These are phyloP conservation scores for Hesperia comma DNA, from an alignment of 2,888 invertebrate genomes.

Conservation along the genomic window DNA sequence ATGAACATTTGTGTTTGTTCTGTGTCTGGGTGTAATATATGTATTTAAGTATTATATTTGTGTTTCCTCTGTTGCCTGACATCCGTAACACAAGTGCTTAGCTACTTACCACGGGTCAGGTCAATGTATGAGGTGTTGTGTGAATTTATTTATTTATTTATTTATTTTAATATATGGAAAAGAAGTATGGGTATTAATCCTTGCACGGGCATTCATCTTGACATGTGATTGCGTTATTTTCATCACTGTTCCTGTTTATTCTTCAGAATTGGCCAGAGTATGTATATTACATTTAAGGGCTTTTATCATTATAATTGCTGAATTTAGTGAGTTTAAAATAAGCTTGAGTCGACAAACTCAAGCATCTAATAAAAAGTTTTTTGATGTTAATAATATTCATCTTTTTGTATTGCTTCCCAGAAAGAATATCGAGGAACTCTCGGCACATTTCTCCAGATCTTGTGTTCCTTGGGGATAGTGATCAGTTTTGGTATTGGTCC, in stretches of 20 bases:
- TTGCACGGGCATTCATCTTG: slow-evolving; percentile 51
- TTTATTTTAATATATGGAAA: slow-evolving; percentile 52
- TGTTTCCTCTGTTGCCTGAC: too few species aligned
- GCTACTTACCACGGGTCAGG: too few species aligned
- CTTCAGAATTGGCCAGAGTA: slow-evolving; percentile 63
- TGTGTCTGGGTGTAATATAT: too few species aligned
- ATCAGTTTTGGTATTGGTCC: slow-evolving; percentile 65
- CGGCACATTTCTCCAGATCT: slow-evolving; percentile 65
- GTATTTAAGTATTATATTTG: too few species aligned
- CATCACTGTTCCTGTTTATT: slow-evolving; percentile 55
- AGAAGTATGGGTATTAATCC: slow-evolving; percentile 56
- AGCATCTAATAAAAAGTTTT: too few species aligned
- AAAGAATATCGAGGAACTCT: slow-evolving; percentile 68
- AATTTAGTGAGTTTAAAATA: too few species aligned
- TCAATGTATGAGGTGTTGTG: too few species aligned
- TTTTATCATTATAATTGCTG: neutral
- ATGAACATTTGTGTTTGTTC: too few species aligned
- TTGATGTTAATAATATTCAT: neutral
- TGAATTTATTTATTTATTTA: too few species aligned
- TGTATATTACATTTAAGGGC: slow-evolving; percentile 37
- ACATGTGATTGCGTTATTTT: slow-evolving; percentile 49
- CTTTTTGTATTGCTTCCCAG: slow-evolving; percentile 49
- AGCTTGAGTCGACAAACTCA: too few species aligned
- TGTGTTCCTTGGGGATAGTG: slow-evolving; percentile 63
- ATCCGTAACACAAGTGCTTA: too few species aligned